These are phyloP conservation scores for Caracal caracal DNA, from an alignment of 2,113 vertebrate genomes.

Conservation along the genomic window DNA sequence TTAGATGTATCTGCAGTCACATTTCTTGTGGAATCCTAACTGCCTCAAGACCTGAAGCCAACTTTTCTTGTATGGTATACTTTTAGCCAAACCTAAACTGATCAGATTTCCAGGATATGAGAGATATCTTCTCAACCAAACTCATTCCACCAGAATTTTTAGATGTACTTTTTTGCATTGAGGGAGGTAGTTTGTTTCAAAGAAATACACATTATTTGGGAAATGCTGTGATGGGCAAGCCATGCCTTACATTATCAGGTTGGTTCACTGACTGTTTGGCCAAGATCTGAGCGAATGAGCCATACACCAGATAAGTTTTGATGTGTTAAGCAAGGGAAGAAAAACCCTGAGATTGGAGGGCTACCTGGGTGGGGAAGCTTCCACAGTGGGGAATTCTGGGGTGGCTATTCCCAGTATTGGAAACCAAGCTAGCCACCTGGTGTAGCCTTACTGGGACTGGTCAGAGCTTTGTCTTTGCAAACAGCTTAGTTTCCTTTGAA, in stretches of 20 bases:
- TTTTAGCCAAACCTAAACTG: not conserved
- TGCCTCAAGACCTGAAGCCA: not conserved
- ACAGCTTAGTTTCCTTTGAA: not conserved
- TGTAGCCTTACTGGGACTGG: not conserved
- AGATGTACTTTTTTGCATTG: not conserved
- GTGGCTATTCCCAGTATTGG: not conserved
- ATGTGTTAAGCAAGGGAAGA: constrained; percentile 2
- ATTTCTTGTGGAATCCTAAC: not conserved
- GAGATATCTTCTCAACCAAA: not conserved
- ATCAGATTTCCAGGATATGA: not conserved
- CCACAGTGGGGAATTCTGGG: not conserved
- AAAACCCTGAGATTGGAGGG: not conserved
- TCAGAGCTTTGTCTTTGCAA: not conserved
- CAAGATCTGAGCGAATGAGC: not conserved
- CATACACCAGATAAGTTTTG: not conserved
- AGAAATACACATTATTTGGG: constrained; percentile 20
- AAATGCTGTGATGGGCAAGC: constrained; percentile 8
- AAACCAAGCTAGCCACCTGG: not conserved
- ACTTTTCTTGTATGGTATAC: no score
- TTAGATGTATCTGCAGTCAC: not conserved
- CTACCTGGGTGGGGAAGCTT: not conserved
- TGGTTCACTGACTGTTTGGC: constrained; percentile 27
- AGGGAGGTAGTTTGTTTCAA: constrained; percentile 10
- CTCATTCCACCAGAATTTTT: not conserved
- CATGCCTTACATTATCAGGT: not conserved